Base-by-base conservation (phyloP, 2,113 vertebrate species). In the Dromiciops gliroides region DNA sequence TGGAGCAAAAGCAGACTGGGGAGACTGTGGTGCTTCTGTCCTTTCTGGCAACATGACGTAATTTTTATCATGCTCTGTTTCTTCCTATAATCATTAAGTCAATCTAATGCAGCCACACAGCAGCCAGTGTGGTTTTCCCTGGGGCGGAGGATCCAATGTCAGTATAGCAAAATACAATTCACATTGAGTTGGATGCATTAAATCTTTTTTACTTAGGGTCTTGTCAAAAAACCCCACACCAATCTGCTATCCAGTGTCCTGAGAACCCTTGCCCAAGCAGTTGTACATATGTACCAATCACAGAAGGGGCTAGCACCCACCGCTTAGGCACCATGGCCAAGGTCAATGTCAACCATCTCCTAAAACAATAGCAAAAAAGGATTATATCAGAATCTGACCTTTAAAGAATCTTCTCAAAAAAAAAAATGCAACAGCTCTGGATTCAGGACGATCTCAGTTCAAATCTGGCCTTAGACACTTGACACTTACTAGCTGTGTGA, bases 21-120 rank as follows among this genome's bases (percentile, higher is more conserved):
- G 37, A 92, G 92, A 0, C 37, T 28, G 23, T 31, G 94, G 37
- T 24, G 0, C 75, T 90, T 94, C 95, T 90, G 1, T 3, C 0
- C 95, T 93, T 89, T 10, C 95, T 90, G 75, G 24, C 0, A 0
- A 10, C 31, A 48, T 94, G 56, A 89, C 92, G 97, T 90, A 25
- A 89, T 95, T 95, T 98, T 98, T 99, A 98, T 99, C 99, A 99
- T 95, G 98, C 98, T 99, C 98, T 98, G 98, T 99, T 99, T 98
- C 98, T 98, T 97, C 95, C 31, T 60, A 93, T 92, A 97, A 98
- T 98, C 97, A 97, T 95, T 98, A 93, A 95, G 50, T 98, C 92
- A 22, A 96, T 93, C 98, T 99, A 98, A 99, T 98, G 97, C 98
- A 95, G 98, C 97, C 90, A 75, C 98, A 98, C 98, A 97, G 98